phyloP scores from a whole-genome alignment of 2,888 invertebrate species.

The Ariolimax columbianus region DNA sequence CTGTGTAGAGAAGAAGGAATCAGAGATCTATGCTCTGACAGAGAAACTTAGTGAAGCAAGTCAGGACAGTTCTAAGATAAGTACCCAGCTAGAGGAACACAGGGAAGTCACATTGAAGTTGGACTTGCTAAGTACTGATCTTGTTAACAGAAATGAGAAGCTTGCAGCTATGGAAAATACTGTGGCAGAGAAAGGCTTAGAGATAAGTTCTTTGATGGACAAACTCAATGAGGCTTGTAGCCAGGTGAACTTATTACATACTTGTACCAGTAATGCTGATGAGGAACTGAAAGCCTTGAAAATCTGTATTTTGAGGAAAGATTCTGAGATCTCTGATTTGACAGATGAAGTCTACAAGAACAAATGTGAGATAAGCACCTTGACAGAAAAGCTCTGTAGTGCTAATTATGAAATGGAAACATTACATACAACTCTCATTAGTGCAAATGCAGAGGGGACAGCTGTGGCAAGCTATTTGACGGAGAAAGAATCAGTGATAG shows the following conservation, averaged over 20 bases:
- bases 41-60: conserved; percentile 33
- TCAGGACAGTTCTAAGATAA: not conserved
- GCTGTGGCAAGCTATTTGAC: not conserved
- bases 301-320: not conserved
- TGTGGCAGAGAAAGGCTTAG: not conserved
- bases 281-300: conserved; percentile 17
- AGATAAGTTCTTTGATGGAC: not conserved
- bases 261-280: not conserved
- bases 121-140: not conserved
- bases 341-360: conserved; percentile 26
- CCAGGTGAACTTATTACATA: not conserved
- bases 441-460: conserved; percentile 26
- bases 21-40: conserved; percentile 13
- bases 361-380: not conserved
- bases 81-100: not conserved
- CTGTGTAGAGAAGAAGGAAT: conserved; percentile 42
- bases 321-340: not conserved
- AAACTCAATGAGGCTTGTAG: not conserved
- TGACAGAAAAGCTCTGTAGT: not conserved
- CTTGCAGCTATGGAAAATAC: not conserved
- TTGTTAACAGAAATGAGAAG: not conserved
- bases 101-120: not conserved
- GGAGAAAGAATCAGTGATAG: not conserved
- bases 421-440: not conserved
- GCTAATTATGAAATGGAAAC: conserved; percentile 11